Percentiles rank a stretch among this genome's conserved stretches.
Evolutionary conservation across 1,140 invertebrate genomes (phyloP).

Genomic region (Drosophila pandora): DNA sequence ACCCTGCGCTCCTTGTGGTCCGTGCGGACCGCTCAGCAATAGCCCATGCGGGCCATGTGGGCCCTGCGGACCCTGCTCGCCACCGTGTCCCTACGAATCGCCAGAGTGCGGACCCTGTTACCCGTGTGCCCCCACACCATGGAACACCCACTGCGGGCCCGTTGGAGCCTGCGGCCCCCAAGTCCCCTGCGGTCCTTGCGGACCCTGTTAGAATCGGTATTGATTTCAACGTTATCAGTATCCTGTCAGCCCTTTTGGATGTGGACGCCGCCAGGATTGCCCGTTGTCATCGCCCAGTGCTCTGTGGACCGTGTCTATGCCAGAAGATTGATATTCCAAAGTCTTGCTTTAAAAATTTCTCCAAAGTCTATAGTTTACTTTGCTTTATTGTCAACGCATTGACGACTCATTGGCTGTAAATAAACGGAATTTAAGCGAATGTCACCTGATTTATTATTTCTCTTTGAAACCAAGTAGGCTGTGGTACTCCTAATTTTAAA

Average conservation of each 20-base stretch:
- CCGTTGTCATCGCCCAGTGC: conserved; percentile 20
- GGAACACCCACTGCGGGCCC: conserved; percentile 76
- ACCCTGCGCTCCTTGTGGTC: conserved; percentile 47
- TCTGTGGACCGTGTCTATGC: conserved; percentile 21
- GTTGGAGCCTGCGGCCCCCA: conserved; percentile 71
- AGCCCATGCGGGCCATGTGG: conserved; percentile 65
- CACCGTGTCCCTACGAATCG: conserved; percentile 72
- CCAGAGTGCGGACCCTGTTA: conserved; percentile 75
- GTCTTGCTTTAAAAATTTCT: conserved; percentile 10
- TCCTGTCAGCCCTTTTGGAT: conserved; percentile 1
- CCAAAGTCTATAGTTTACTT: conserved; percentile 26
- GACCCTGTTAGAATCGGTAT: conserved; percentile 47
- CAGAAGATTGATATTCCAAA: conserved; percentile 1
- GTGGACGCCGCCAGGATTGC: conserved; percentile 4
- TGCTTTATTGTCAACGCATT: conserved; percentile 19
- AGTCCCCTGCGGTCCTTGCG: conserved; percentile 71
- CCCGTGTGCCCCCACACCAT: conserved; percentile 72
- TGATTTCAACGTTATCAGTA: neutral
- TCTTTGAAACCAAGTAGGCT: neutral
- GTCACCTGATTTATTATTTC: neutral
- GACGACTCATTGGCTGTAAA: conserved; percentile 46
- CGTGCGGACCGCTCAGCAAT: conserved; percentile 36
- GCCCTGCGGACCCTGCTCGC: conserved; percentile 61
- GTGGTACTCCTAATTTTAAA: neutral
- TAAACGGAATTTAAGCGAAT: conserved; percentile 24